Evolutionary conservation across 2,113 vertebrate species (phyloP), one percentile per base, ranked within the genome.

Genomic region (Tachysurus vachellii): DNA sequence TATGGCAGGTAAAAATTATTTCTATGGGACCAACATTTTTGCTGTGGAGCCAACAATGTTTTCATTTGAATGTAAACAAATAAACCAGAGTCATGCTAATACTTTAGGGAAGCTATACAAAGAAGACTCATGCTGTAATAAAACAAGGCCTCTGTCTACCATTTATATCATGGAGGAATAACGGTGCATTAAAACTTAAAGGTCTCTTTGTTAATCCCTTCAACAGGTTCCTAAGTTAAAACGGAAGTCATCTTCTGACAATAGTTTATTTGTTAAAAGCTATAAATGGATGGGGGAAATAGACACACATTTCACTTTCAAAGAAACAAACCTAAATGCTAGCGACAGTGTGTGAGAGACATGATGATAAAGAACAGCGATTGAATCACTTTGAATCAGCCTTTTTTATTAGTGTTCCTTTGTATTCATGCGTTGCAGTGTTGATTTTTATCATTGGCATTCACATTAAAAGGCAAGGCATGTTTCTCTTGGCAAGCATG

Each of bases 341-440:
- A 61, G 77, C 82, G 79, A 88, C 50, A 86, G 53, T 81, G 82
- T 83, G 88, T 50, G 26, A 88, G 59, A 64, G 16, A 79, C 88
- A 87, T 85, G 82, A 62, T 36, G 90, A 92, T 93, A 53, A 93
- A 92, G 85, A 88, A 75, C 79, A 56, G 77, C 89, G 90, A 93
- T 87, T 89, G 86, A 93, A 93, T 93, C 93, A 90, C 77, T 83
- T 88, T 3, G 1, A 36, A 36, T 36, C 36, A 36, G 36, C 86
- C 91, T 76, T 76, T 75, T 93, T 92, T 93, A 89, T 94, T 92
- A 92, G 89, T 87, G 85, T 76, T 91, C 88, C 93, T 93, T 94
- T 93, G 93, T 93, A 50, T 92, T 88, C 87, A 82, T 88, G 83
- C 91, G 86, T 92, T 89, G 89, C 88, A 89, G 90, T 91, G 83